Conservation (phyloP, 2,797 vertebrate genomes). For the Danio jaintianensis region DNA sequence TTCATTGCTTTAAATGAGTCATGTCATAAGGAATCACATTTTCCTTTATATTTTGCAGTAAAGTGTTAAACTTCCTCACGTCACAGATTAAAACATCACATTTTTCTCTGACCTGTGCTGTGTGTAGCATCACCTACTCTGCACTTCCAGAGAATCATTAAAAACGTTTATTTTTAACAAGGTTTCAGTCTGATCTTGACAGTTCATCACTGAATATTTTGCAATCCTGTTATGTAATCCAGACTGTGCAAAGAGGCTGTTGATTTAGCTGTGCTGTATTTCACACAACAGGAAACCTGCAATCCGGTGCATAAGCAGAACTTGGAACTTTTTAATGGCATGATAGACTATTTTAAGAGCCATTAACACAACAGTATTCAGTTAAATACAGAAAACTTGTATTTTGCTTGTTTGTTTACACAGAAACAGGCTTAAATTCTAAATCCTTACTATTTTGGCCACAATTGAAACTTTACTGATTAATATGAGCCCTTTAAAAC, state of each 20-base stretch:
- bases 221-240: not conserved
- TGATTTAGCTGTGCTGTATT: not conserved
- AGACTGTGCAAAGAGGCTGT: not conserved
- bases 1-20: conserved; percentile 7
- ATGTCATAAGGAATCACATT: not conserved
- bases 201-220: not conserved
- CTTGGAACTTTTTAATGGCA: not conserved
- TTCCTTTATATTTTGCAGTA: not conserved
- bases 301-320: not conserved
- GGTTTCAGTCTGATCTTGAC: not conserved
- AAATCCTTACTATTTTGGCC: not conserved
- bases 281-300: not conserved
- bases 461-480: not conserved
- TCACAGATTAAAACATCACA: not conserved
- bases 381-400: too few relatives aligned
- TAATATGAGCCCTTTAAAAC: not conserved
- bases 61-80: not conserved
- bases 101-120: not conserved
- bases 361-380: too few relatives aligned
- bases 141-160: not conserved
- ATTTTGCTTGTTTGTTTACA: too few relatives aligned
- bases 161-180: not conserved
- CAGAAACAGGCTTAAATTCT: too few relatives aligned
- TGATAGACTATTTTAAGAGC: not conserved
- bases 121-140: not conserved